These are phyloP conservation scores for Papilio elwesi DNA, from an alignment of 2,888 invertebrate species.

Conservation along the genomic window DNA sequence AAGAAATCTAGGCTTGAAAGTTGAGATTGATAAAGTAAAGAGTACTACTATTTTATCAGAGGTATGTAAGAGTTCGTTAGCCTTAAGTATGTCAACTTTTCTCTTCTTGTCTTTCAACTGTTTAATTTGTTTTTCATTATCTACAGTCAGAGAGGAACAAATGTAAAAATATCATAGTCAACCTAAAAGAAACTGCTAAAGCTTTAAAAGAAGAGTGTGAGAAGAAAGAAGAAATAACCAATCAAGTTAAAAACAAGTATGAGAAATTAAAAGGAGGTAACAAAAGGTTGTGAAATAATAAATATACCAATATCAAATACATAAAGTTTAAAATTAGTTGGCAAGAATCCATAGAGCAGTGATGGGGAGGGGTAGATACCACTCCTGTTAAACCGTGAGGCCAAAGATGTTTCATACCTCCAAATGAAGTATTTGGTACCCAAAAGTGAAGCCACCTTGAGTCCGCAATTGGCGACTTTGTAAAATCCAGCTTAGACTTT, in stretches of 20 bases:
- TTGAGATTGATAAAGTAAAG: constrained; percentile 70
- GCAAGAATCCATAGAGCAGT: too few relatives aligned
- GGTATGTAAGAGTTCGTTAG: constrained; percentile 51
- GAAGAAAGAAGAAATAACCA: constrained; percentile 84
- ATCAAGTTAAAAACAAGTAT: constrained; percentile 86
- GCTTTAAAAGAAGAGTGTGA: constrained; percentile 75
- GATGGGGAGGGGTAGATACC: too few relatives aligned
- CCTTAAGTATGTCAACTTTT: neutral
- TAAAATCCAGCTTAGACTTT: too few relatives aligned
- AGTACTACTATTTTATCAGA: constrained; percentile 55
- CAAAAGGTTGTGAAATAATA: constrained; percentile 64
- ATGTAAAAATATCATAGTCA: constrained; percentile 64
- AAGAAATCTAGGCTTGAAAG: constrained; percentile 67
- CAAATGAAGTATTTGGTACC: too few relatives aligned
- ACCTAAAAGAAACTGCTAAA: constrained; percentile 70
- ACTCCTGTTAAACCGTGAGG: too few relatives aligned
- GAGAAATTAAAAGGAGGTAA: constrained; percentile 82
- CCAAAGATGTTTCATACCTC: too few relatives aligned
- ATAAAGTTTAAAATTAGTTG: too few relatives aligned
- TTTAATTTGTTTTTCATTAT: constrained; percentile 36
- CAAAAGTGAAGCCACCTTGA: too few relatives aligned
- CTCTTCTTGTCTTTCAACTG: constrained; percentile 21
- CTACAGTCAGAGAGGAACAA: constrained; percentile 70
- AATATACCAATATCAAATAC: neutral
- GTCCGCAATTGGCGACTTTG: too few relatives aligned